A percentile compares a stretch with the other conserved stretches of the same genome.
Evolutionary conservation across 2,113 vertebrate genomes (phyloP).

Genomic region (Clarias magur): DNA sequence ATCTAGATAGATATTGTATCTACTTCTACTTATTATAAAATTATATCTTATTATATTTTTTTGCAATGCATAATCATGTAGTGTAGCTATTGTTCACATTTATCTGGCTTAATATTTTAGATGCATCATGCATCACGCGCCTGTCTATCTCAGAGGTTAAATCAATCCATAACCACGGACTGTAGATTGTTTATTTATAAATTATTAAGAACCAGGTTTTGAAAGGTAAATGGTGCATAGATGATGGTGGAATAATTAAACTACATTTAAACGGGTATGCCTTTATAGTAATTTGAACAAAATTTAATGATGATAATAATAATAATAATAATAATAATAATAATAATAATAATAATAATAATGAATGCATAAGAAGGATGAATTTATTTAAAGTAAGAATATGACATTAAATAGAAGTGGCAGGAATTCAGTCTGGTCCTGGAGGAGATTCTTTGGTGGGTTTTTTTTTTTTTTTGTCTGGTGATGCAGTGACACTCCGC

Average conservation of each 20-base stretch:
- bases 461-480: neutral
- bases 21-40: neutral
- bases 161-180: neutral
- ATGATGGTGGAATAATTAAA: neutral
- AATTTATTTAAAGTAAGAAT: neutral
- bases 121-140: neutral
- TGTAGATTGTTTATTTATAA: neutral
- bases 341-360: no score
- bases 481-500: conserved; percentile 44
- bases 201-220: neutral
- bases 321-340: no score
- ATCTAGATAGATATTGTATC: neutral
- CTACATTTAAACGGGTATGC: neutral
- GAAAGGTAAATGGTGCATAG: neutral
- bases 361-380: neutral
- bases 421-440: neutral
- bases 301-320: neutral
- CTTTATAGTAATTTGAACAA: neutral
- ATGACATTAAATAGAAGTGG: neutral
- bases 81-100: neutral
- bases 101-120: neutral
- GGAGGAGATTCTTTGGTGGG: neutral
- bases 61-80: neutral
- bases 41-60: neutral
- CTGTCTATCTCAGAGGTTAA: neutral